Evolutionary conservation across 2,113 vertebrate species (phyloP).

Genomic region (Gallinago jamesoni): DNA sequence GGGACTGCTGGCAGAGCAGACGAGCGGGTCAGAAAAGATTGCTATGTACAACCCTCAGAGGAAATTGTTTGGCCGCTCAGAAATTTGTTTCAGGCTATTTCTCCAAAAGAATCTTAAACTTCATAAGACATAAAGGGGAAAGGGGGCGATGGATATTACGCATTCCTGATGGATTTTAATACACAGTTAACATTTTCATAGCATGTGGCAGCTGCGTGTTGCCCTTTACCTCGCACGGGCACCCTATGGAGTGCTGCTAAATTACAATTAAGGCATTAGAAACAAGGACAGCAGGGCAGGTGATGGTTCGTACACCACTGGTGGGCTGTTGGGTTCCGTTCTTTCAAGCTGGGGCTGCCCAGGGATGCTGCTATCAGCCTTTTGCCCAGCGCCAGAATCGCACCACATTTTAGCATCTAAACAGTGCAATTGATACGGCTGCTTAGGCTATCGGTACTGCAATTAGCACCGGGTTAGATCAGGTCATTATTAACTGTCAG

Average conservation of each 20-base stretch:
- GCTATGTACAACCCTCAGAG: not conserved
- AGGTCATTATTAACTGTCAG: not conserved
- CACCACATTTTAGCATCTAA: not conserved
- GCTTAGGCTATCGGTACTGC: not conserved
- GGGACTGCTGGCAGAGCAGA: not conserved
- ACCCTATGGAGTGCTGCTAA: not conserved
- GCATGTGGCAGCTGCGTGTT: not conserved
- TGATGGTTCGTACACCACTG: not conserved
- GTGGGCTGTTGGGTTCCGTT: not conserved
- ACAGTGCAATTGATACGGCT: not conserved
- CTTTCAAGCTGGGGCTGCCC: not conserved
- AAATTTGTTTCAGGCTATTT: conserved; percentile 5
- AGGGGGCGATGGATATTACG: not conserved
- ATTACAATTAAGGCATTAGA: not conserved
- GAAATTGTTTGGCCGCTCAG: not conserved
- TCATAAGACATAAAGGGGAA: not conserved
- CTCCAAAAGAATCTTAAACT: not conserved
- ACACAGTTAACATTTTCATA: not conserved
- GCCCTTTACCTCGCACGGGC: not conserved
- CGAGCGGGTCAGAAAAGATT: not conserved
- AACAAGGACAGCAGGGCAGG: not conserved
- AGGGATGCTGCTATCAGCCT: not conserved
- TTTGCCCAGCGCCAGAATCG: not conserved
- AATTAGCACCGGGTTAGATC: not conserved
- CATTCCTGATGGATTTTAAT: not conserved